Evolutionary conservation across 2,113 vertebrate species (phyloP).

Genomic region (Ictidomys tridecemlineatus): DNA sequence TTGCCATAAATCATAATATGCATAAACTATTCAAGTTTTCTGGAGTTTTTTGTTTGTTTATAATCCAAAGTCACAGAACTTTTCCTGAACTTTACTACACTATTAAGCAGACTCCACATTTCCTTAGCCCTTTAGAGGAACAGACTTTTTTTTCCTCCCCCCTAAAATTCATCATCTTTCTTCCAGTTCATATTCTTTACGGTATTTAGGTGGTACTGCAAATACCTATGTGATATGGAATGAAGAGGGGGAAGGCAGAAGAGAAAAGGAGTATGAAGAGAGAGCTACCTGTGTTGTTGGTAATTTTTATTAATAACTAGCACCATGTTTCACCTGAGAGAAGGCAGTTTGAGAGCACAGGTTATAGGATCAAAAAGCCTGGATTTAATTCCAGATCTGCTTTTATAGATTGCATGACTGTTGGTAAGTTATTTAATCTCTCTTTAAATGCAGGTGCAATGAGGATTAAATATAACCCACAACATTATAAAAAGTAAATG

Average conservation of each 20-base stretch:
- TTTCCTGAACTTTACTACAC: slow-evolving; percentile 33
- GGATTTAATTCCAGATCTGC: neutral
- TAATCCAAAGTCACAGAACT: slow-evolving; percentile 33
- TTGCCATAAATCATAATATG: slow-evolving; percentile 69
- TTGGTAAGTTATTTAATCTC: neutral
- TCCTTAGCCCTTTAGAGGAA: slow-evolving; percentile 31
- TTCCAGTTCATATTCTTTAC: slow-evolving; percentile 7
- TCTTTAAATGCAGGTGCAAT: neutral
- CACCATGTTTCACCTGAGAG: neutral
- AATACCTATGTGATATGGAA: neutral
- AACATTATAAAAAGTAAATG: neutral
- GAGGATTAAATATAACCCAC: neutral
- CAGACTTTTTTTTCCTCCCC: neutral
- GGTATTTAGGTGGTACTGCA: neutral
- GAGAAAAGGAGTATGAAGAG: neutral
- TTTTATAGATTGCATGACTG: neutral
- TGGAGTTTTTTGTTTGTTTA: slow-evolving; percentile 15
- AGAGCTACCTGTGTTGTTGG: neutral
- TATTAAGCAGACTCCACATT: slow-evolving; percentile 14
- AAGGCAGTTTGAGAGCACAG: slow-evolving; percentile 20
- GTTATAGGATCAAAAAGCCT: neutral
- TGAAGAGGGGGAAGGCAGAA: neutral
- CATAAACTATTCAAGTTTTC: slow-evolving; percentile 50
- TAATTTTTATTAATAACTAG: slow-evolving; percentile 26
- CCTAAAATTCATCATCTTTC: slow-evolving; percentile 34